phyloP scores from a whole-genome alignment of 1,140 invertebrate species.

The Octopus sinensis region DNA sequence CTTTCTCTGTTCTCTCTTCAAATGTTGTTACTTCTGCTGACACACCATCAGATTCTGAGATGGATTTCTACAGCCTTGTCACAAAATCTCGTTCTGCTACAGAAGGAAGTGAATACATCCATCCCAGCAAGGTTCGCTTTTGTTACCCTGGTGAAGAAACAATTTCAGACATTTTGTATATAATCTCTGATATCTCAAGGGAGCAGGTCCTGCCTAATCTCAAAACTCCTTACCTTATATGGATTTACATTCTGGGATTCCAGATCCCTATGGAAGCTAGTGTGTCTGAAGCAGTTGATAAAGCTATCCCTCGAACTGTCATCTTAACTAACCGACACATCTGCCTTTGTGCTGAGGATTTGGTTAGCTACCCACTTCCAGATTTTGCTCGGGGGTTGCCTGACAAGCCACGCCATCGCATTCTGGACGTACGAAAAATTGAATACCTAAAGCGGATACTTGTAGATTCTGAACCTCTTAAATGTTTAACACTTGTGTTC shows the following conservation, averaged over 20 bases:
- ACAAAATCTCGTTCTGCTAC: slow-evolving; percentile 39
- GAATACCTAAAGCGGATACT: slow-evolving; percentile 46
- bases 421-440: slow-evolving; percentile 43
- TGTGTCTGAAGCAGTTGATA: slow-evolving; percentile 22
- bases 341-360: slow-evolving; percentile 46
- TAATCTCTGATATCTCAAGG: slow-evolving; percentile 30
- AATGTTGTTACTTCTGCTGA: slow-evolving; percentile 41
- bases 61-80: slow-evolving; percentile 50
- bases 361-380: slow-evolving; percentile 53
- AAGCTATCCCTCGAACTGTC: slow-evolving; percentile 33
- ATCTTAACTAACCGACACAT: slow-evolving; percentile 48
- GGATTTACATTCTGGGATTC: slow-evolving; percentile 45
- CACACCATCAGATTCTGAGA: slow-evolving; percentile 40
- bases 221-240: slow-evolving; percentile 5
- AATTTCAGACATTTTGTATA: slow-evolving; percentile 46
- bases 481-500: slow-evolving; percentile 44
- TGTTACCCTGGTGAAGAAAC: slow-evolving; percentile 52
- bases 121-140: slow-evolving; percentile 50
- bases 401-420: slow-evolving; percentile 41
- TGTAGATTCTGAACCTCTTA: slow-evolving; percentile 28
- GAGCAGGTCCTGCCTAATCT: background rate
- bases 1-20: slow-evolving; percentile 41
- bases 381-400: slow-evolving; percentile 51
- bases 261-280: slow-evolving; percentile 27
- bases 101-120: slow-evolving; percentile 45